phyloP scores from a whole-genome alignment of 2,113 vertebrate genomes.

The Reinhardtius hippoglossoides region DNA sequence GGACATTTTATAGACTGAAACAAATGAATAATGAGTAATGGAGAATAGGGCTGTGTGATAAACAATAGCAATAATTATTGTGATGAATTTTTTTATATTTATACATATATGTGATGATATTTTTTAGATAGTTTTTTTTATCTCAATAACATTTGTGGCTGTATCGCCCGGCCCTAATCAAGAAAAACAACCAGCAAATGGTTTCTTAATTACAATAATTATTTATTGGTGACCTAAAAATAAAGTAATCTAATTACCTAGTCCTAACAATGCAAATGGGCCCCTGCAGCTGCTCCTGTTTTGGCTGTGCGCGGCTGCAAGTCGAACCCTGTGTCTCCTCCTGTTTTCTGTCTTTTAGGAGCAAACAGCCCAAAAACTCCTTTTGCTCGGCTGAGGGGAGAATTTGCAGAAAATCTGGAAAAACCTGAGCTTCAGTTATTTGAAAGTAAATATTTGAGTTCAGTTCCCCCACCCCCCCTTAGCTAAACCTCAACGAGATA shows the following conservation, averaged over 20 bases:
- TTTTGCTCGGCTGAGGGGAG: background rate
- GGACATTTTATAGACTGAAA: too few species aligned
- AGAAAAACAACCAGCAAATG: background rate
- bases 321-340: background rate
- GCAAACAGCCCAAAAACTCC: background rate
- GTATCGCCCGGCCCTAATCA: too few species aligned
- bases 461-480: too few species aligned
- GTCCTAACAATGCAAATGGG: background rate
- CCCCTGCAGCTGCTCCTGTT: background rate
- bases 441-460: constrained; percentile 15
- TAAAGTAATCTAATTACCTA: background rate
- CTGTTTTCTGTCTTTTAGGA: background rate
- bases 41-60: too few species aligned
- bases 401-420: background rate
- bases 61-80: too few species aligned
- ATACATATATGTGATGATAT: too few species aligned
- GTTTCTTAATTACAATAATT: background rate
- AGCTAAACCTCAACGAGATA: background rate
- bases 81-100: too few species aligned
- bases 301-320: background rate
- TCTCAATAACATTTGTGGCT: too few species aligned
- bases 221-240: background rate
- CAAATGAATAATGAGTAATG: too few species aligned
- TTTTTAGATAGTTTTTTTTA: too few species aligned
- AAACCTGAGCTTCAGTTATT: background rate